phyloP scores from a whole-genome alignment of 64 coral and sea anemone species.

The Exaiptasia diaphana region DNA sequence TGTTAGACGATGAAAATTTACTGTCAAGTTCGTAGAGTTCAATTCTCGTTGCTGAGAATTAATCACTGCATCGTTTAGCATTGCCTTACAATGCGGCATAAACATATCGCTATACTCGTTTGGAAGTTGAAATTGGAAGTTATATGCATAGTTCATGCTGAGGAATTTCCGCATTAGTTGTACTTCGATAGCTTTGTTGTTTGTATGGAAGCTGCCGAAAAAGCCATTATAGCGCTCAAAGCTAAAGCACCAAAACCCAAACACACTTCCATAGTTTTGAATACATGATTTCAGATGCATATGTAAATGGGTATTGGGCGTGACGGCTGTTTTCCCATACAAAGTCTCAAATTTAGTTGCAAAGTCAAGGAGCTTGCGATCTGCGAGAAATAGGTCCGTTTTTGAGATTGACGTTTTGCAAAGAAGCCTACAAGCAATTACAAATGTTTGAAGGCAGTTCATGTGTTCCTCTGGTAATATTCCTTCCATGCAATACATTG shows the following conservation, averaged over 20 bases:
- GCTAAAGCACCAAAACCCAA: slow-evolving; percentile 36
- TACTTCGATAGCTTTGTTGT: neutral
- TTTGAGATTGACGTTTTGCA: slow-evolving; percentile 19
- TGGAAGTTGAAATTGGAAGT: neutral
- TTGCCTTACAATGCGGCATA: neutral
- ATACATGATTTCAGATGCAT: slow-evolving; percentile 27
- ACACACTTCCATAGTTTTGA: slow-evolving; percentile 27
- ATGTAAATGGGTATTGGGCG: slow-evolving; percentile 32
- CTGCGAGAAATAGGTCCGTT: too few relatives aligned
- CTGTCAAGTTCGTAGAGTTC: too few relatives aligned
- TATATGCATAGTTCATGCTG: neutral
- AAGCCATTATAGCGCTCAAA: slow-evolving; percentile 45
- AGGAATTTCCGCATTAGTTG: neutral
- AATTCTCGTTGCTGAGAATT: too few relatives aligned
- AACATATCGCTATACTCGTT: neutral
- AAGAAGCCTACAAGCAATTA: slow-evolving; percentile 24
- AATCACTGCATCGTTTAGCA: neutral
- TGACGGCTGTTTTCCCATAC: slow-evolving; percentile 12
- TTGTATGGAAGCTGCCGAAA: neutral
- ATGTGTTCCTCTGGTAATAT: slow-evolving; percentile 11
- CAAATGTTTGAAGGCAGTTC: slow-evolving; percentile 26
- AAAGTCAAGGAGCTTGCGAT: slow-evolving; percentile 31
- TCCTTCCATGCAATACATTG: neutral
- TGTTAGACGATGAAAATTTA: neutral
- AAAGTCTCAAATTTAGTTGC: slow-evolving; percentile 6